These are phyloP conservation scores for Nebria salina DNA, from an alignment of 2,888 invertebrate genomes.

Conservation along the genomic window DNA sequence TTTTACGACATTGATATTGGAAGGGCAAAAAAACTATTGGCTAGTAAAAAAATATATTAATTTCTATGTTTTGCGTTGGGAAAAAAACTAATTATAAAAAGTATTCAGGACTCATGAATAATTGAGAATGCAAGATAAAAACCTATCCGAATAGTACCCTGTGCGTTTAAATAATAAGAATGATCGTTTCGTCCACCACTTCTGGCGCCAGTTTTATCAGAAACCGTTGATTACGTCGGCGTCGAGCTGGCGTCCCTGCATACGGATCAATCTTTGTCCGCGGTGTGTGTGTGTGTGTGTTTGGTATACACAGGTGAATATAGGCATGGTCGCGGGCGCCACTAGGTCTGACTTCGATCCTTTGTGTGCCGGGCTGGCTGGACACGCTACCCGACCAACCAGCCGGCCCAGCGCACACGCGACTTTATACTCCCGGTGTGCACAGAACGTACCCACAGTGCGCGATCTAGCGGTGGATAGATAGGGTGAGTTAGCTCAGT, in stretches of 20 bases:
- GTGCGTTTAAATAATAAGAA: neutral
- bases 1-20: neutral
- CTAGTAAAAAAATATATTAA: neutral
- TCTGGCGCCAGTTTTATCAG: conserved; percentile 36
- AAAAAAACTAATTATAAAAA: too few species aligned
- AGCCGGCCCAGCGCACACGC: conserved; percentile 17
- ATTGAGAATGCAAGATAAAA: too few species aligned
- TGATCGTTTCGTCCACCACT: conserved; percentile 8
- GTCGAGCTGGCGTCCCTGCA: neutral
- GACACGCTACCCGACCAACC: conserved; percentile 13
- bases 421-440: neutral
- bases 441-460: conserved; percentile 14
- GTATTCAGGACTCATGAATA: too few species aligned
- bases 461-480: conserved; percentile 17
- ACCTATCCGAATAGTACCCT: too few species aligned
- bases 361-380: conserved; percentile 30
- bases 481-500: conserved; percentile 9
- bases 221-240: conserved; percentile 31
- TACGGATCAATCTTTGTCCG: conserved; percentile 29
- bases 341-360: conserved; percentile 55
- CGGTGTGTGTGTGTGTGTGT: neutral
- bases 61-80: too few species aligned
- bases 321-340: conserved; percentile 51
- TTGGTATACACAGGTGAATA: conserved; percentile 20
- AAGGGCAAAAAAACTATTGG: neutral